A percentile compares a stretch with the other conserved stretches of the same genome.
Evolutionary conservation across 2,888 invertebrate species (phyloP).

Genomic region (Dyspetes luteomarginatus): DNA sequence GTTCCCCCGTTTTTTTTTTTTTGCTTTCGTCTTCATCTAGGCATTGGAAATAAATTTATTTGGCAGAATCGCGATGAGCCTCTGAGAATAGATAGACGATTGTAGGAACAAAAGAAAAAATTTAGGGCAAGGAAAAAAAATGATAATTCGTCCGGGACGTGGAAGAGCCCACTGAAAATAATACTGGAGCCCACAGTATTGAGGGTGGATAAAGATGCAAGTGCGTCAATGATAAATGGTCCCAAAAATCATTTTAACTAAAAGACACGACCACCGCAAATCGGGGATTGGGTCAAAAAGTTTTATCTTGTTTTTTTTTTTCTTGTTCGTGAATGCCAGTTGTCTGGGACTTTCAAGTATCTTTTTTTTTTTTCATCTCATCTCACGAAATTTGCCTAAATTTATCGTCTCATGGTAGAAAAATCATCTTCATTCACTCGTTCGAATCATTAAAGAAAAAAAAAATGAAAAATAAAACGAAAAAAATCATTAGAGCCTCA

Average conservation of each 20-base stretch:
- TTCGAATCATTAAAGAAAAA: slow-evolving; percentile 20
- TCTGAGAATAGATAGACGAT: slow-evolving; percentile 35
- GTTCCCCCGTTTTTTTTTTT: slow-evolving; percentile 25
- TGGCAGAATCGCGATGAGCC: slow-evolving; percentile 50
- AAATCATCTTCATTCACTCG: slow-evolving; percentile 51
- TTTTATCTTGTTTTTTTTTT: slow-evolving; percentile 10
- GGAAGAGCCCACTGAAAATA: slow-evolving; percentile 21
- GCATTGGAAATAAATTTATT: slow-evolving; percentile 51
- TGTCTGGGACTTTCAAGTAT: too few species aligned
- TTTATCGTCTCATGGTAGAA: slow-evolving; percentile 32
- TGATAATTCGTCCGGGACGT: slow-evolving; percentile 23
- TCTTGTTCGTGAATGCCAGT: too few species aligned
- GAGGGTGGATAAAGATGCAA: slow-evolving; percentile 1
- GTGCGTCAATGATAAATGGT: slow-evolving; percentile 67
- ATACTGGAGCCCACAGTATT: neutral
- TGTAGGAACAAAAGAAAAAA: slow-evolving; percentile 1
- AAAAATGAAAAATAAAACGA: slow-evolving; percentile 13
- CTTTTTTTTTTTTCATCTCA: slow-evolving; percentile 20
- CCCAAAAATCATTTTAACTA: slow-evolving; percentile 66
- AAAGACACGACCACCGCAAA: slow-evolving; percentile 61
- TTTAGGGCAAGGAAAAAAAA: slow-evolving; percentile 1
- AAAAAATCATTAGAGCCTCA: neutral
- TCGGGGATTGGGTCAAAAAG: slow-evolving; percentile 12
- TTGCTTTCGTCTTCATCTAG: slow-evolving; percentile 20
- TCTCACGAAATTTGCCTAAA: slow-evolving; percentile 19